Conservation (phyloP, 1,140 invertebrate species). For the Bombus waltoni region DNA sequence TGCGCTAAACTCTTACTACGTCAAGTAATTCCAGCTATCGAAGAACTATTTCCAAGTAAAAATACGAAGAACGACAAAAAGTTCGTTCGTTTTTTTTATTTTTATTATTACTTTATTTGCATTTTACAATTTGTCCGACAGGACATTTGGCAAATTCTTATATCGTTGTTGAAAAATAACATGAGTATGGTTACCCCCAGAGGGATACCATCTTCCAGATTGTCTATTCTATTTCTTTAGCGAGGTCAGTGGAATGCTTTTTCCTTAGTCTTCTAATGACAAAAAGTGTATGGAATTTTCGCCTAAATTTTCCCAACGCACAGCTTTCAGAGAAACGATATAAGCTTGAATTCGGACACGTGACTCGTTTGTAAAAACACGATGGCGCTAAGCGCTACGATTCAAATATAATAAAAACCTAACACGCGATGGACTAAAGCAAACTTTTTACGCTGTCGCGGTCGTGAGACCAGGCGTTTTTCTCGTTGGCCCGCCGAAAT, state of each 20-base stretch:
- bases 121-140: too few species aligned
- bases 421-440: neutral
- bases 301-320: neutral
- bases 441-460: rapidly evolving
- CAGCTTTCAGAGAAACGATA: neutral
- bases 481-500: neutral
- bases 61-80: neutral
- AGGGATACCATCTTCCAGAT: too few species aligned
- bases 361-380: neutral
- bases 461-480: neutral
- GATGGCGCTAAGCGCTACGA: neutral
- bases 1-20: neutral
- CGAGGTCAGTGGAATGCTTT: too few species aligned
- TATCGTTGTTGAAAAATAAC: too few species aligned
- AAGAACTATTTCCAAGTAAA: neutral
- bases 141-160: too few species aligned
- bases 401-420: neutral
- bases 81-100: too few species aligned
- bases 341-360: neutral
- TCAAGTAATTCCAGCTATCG: too few species aligned
- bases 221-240: too few species aligned
- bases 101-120: too few species aligned
- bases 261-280: too few species aligned
- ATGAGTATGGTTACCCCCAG: too few species aligned
- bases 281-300: rapidly evolving